Conservation (phyloP, 2,797 vertebrate species). For the Sebastes vulpes region DNA sequence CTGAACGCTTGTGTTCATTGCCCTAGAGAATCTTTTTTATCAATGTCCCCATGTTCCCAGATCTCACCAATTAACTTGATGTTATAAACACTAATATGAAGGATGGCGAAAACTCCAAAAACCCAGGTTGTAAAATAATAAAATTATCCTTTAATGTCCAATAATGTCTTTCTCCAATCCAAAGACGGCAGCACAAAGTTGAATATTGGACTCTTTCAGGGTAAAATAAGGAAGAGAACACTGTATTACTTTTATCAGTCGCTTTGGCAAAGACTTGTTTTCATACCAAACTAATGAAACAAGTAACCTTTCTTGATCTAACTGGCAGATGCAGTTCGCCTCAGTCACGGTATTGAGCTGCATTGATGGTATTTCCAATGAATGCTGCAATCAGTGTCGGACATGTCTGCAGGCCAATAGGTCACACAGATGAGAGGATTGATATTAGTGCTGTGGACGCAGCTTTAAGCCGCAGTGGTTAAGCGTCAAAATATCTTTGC, state of each 20-base stretch:
- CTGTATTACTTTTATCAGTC: background rate
- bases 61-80: background rate
- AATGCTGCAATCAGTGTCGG: background rate
- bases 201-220: background rate
- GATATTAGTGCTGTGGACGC: background rate
- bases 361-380: constrained; percentile 1
- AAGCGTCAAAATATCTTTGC: background rate
- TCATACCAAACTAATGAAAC: background rate
- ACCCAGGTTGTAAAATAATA: background rate
- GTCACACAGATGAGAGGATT: constrained; percentile 5
- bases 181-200: background rate
- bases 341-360: background rate
- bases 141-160: too few relatives aligned
- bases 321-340: background rate
- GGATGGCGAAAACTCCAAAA: background rate
- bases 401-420: constrained; percentile 2
- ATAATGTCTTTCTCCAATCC: background rate
- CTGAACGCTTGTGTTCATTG: too few relatives aligned
- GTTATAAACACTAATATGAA: background rate
- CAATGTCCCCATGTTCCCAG: background rate
- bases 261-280: background rate
- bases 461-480: background rate
- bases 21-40: background rate
- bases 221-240: background rate
- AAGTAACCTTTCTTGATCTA: constrained; percentile 1